Percentiles rank a stretch among this genome's conserved stretches.
Evolutionary conservation across 2,888 invertebrate species (phyloP).

Genomic region (Thereva nobilitata): DNA sequence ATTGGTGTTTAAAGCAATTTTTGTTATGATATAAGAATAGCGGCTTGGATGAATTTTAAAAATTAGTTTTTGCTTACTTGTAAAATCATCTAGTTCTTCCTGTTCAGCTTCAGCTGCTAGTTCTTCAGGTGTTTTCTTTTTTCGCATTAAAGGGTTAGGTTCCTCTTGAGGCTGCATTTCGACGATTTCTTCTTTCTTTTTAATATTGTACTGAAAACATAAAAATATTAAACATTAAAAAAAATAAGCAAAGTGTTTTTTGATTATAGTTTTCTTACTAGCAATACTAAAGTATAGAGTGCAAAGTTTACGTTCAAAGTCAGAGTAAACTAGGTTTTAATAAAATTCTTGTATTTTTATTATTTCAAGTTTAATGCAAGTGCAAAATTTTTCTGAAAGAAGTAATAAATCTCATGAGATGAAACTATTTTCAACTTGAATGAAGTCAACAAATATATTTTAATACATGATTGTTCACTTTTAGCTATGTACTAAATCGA

Average conservation of each 20-base stretch:
- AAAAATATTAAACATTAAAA: constrained; percentile 40
- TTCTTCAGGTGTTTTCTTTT: constrained; percentile 98
- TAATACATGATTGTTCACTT: too few species aligned
- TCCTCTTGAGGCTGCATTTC: constrained; percentile 83
- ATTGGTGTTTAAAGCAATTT: too few species aligned
- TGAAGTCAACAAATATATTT: too few species aligned
- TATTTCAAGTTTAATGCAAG: too few species aligned
- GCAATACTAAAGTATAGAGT: too few species aligned
- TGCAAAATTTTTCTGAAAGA: too few species aligned
- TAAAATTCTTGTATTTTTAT: background rate
- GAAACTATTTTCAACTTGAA: too few species aligned
- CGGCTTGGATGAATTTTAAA: background rate
- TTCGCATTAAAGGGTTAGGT: constrained; percentile 93
- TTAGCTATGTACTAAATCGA: too few species aligned
- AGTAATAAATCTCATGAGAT: too few species aligned
- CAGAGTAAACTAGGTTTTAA: background rate
- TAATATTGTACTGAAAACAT: constrained; percentile 90
- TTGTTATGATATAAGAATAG: too few species aligned
- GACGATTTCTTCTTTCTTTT: constrained; percentile 93
- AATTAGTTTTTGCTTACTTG: constrained; percentile 69
- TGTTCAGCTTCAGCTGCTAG: constrained; percentile 95
- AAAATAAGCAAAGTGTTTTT: background rate
- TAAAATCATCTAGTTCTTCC: constrained; percentile 94
- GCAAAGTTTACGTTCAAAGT: too few species aligned
- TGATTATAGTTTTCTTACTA: too few species aligned